Evolutionary conservation across 2,113 vertebrate species (phyloP).

Genomic region (Crotalus helleri): DNA sequence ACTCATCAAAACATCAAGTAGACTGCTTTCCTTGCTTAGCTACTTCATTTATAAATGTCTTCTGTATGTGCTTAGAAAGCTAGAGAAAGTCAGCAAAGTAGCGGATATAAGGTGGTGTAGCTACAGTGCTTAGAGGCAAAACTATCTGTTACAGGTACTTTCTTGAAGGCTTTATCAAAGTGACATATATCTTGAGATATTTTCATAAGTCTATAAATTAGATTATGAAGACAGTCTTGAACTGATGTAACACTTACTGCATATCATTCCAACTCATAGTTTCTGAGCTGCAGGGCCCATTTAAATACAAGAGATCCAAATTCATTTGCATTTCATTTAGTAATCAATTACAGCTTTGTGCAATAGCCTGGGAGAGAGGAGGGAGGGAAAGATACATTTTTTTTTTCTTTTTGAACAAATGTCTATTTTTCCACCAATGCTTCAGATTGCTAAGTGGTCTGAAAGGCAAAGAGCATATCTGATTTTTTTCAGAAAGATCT

Average conservation of each 20-base stretch:
- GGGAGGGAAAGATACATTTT: neutral
- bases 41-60: neutral
- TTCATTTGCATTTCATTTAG: constrained; percentile 7
- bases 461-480: constrained; percentile 3
- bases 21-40: neutral
- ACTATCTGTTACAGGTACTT: neutral
- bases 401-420: neutral
- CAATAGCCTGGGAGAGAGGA: neutral
- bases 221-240: neutral
- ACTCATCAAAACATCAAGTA: neutral
- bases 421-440: neutral
- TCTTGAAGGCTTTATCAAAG: neutral
- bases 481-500: constrained; percentile 32
- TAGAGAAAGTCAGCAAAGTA: neutral
- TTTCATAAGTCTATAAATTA: neutral
- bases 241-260: neutral
- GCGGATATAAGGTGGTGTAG: neutral
- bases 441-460: constrained; percentile 24
- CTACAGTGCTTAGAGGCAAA: neutral
- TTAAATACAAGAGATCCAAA: neutral
- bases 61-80: neutral
- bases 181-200: neutral
- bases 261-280: neutral
- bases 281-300: neutral
- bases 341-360: neutral